phyloP scores from a whole-genome alignment of 2,113 vertebrate species.

The Raja brachyura region DNA sequence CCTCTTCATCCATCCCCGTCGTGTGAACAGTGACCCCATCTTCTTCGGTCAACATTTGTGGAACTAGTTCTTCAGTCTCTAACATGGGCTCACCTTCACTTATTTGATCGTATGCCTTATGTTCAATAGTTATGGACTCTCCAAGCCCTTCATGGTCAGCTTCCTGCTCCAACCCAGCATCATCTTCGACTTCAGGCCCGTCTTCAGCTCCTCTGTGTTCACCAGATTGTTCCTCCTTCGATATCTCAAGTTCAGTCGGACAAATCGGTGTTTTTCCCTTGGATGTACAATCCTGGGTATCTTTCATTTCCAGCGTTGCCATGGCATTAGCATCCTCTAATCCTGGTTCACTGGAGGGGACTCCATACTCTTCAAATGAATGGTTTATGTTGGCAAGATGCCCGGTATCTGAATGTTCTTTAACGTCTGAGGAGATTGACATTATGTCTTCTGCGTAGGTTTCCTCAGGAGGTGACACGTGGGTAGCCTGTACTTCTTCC shows the following conservation, averaged over 20 bases:
- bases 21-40: neutral
- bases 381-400: neutral
- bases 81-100: neutral
- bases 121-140: neutral
- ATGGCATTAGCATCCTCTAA: neutral
- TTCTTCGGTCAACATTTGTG: neutral
- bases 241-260: conserved; percentile 42
- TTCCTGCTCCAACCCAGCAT: neutral
- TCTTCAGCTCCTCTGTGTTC: conserved; percentile 35
- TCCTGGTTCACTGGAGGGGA: neutral
- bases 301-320: neutral
- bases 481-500: neutral
- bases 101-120: neutral
- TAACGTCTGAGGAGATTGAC: neutral
- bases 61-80: neutral
- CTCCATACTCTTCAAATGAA: neutral
- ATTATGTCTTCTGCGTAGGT: neutral
- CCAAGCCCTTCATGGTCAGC: neutral
- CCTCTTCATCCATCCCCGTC: neutral
- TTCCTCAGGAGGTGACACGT: neutral
- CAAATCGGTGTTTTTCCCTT: conserved; percentile 39
- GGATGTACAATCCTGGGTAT: neutral
- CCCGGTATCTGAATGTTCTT: neutral
- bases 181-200: neutral
- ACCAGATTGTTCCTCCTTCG: conserved; percentile 24